These are phyloP conservation scores for Drosophila malerkotliana DNA, from an alignment of 1,140 invertebrate species.

Conservation along the genomic window DNA sequence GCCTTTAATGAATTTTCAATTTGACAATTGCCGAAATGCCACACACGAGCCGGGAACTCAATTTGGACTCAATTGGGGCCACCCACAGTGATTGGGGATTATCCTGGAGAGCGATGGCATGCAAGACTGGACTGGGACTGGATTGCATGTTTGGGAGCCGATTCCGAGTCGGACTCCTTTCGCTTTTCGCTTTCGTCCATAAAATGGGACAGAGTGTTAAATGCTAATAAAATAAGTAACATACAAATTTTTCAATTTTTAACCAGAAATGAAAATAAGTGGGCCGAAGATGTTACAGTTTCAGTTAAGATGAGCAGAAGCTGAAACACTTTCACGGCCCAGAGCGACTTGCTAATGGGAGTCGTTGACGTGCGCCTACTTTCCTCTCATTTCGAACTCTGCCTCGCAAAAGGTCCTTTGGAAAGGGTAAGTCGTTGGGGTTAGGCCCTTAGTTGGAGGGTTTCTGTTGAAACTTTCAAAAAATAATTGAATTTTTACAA, in stretches of 20 bases:
- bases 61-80: slow-evolving; percentile 47
- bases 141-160: slow-evolving; percentile 44
- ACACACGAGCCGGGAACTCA: slow-evolving; percentile 47
- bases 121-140: slow-evolving; percentile 5
- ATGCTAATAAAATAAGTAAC: slow-evolving; percentile 83
- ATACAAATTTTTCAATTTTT: slow-evolving; percentile 81
- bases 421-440: slow-evolving; percentile 10
- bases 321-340: slow-evolving; percentile 80
- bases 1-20: slow-evolving; percentile 83
- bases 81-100: slow-evolving; percentile 43
- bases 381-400: slow-evolving; percentile 44
- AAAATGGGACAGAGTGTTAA: slow-evolving; percentile 62
- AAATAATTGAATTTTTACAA: no score
- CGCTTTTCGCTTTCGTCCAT: slow-evolving; percentile 41
- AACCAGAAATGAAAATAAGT: slow-evolving; percentile 46
- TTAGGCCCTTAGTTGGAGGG: not conserved
- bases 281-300: slow-evolving; percentile 33
- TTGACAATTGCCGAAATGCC: slow-evolving; percentile 79
- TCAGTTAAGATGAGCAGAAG: slow-evolving; percentile 17
- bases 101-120: slow-evolving; percentile 40
- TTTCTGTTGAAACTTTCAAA: no score
- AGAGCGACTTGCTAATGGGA: slow-evolving; percentile 78
- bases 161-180: slow-evolving; percentile 45
- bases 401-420: slow-evolving; percentile 31
- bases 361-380: slow-evolving; percentile 71